These are phyloP conservation scores for Oreotrochilus melanogaster DNA, from an alignment of 2,113 vertebrate species.

Conservation along the genomic window DNA sequence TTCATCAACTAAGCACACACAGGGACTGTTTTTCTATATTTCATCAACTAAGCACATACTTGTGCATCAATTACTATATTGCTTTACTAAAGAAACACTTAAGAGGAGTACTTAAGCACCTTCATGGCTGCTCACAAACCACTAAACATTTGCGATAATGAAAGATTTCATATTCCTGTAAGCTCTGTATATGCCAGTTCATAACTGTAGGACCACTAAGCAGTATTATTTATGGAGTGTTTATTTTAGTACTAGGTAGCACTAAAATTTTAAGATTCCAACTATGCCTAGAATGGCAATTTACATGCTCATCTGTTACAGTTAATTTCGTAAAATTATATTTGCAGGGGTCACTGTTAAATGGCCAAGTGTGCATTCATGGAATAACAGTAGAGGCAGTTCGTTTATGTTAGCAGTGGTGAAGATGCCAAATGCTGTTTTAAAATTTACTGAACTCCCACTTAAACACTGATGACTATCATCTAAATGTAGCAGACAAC, in stretches of 20 bases:
- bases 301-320: not conserved
- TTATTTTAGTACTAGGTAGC: not conserved
- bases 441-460: not conserved
- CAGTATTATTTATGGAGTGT: not conserved
- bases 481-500: not conserved
- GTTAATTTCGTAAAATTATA: not conserved
- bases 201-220: not conserved
- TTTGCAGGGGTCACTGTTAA: not conserved
- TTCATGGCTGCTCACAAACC: not conserved
- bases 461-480: not conserved
- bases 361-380: not conserved
- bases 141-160: not conserved
- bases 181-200: accelerated
- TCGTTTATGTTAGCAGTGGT: not conserved
- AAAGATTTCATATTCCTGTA: not conserved
- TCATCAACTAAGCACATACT: not conserved
- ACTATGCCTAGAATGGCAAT: not conserved
- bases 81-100: not conserved
- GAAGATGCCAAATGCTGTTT: not conserved
- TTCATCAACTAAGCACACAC: not conserved
- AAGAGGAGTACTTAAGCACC: not conserved
- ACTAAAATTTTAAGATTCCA: not conserved
- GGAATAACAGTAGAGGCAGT: not conserved
- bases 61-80: not conserved
- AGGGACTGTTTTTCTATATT: not conserved